Conservation (phyloP, 1,140 invertebrate species). For the Forficula auricularia region DNA sequence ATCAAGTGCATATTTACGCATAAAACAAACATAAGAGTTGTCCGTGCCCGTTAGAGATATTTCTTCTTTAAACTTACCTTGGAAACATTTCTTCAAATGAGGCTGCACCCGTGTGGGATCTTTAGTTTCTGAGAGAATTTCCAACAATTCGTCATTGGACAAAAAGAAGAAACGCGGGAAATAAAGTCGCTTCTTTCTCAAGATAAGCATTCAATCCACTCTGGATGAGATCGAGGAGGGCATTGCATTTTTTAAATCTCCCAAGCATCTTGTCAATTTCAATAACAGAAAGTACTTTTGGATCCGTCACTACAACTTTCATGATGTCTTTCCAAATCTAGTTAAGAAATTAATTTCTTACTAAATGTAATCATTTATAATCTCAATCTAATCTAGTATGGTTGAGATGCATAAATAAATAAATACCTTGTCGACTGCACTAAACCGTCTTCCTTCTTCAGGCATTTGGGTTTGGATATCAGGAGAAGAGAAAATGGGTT, state of each 20-base stretch:
- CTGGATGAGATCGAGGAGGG: constrained; percentile 72
- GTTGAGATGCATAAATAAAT: not conserved
- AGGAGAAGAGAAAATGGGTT: constrained; percentile 92
- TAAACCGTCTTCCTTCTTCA: constrained; percentile 75
- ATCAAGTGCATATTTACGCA: too few relatives aligned
- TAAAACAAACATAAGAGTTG: too few relatives aligned
- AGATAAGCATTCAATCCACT: constrained; percentile 86
- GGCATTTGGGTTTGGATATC: constrained; percentile 95
- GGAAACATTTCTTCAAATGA: constrained; percentile 95
- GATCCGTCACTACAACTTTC: constrained; percentile 61
- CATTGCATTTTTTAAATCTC: constrained; percentile 73
- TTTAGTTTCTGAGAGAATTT: constrained; percentile 92
- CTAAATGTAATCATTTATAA: not conserved
- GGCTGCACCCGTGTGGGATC: constrained; percentile 91
- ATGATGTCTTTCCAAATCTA: constrained; percentile 86
- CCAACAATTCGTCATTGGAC: constrained; percentile 88
- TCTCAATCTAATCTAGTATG: constrained; percentile 1
- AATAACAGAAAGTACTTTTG: constrained; percentile 66
- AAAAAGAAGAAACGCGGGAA: constrained; percentile 96
- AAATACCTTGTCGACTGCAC: constrained; percentile 69
- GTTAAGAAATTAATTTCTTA: constrained; percentile 2
- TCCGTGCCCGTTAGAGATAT: too few relatives aligned
- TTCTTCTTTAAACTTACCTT: constrained; percentile 42
- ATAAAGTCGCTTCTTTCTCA: constrained; percentile 84
- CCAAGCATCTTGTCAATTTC: constrained; percentile 89